These are phyloP conservation scores for Odontamblyopus rebecca DNA, from an alignment of 2,797 vertebrate genomes.

Conservation along the genomic window DNA sequence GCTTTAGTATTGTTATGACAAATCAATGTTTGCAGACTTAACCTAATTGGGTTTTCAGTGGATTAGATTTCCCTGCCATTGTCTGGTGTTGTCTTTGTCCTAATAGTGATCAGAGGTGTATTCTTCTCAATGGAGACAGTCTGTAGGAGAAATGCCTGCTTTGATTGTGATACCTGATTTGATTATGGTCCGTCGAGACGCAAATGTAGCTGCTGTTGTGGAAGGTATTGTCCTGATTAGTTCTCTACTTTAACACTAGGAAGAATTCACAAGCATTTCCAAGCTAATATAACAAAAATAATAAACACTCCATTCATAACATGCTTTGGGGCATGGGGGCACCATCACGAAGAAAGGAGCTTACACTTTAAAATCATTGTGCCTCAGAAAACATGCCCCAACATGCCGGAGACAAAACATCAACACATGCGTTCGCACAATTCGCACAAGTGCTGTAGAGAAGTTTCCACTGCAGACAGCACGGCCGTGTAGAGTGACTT, in stretches of 20 bases:
- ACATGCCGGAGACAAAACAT: constrained; percentile 34
- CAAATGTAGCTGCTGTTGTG: constrained; percentile 9
- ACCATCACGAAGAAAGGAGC: background rate
- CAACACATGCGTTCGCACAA: constrained; percentile 12
- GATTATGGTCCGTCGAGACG: constrained; percentile 4
- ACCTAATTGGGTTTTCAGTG: background rate
- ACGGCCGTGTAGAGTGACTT: background rate
- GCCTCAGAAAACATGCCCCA: constrained; percentile 13
- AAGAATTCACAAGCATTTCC: background rate
- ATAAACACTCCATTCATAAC: background rate
- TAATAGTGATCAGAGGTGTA: background rate
- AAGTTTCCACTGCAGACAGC: constrained; percentile 3
- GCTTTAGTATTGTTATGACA: constrained; percentile 2
- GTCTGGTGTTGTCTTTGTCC: background rate
- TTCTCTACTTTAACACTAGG: background rate
- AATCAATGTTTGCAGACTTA: constrained; percentile 3
- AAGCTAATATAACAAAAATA: background rate
- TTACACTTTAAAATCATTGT: background rate
- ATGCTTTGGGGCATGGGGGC: background rate
- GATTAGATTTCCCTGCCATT: background rate
- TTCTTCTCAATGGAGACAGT: constrained; percentile 10
- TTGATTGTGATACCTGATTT: constrained; percentile 1
- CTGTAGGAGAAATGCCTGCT: background rate
- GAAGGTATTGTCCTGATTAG: background rate
- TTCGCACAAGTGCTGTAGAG: background rate